These are phyloP conservation scores for Glaucopsyche alexis DNA, from an alignment of 2,888 invertebrate species.

Conservation along the genomic window DNA sequence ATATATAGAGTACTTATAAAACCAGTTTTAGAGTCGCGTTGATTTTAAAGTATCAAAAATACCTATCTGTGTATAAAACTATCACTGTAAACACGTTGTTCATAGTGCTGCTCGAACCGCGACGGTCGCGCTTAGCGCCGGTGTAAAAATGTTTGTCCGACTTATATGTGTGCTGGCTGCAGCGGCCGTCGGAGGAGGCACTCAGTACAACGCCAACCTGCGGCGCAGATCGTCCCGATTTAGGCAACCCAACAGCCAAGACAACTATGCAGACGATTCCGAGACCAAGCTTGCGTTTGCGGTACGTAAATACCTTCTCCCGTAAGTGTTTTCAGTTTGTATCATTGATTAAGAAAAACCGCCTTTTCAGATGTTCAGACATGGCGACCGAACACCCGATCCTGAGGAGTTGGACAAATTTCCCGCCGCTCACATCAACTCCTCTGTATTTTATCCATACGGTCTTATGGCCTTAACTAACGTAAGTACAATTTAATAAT, in stretches of 20 bases:
- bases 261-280: constrained; percentile 13
- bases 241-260: neutral
- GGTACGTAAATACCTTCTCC: constrained; percentile 34
- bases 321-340: neutral
- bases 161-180: neutral
- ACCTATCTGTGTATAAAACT: constrained; percentile 16
- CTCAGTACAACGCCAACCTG: neutral
- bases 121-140: neutral
- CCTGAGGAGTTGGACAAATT: constrained; percentile 69
- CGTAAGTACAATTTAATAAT: constrained; percentile 60
- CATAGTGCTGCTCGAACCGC: neutral
- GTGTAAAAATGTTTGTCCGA: neutral
- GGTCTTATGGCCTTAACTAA: constrained; percentile 83
- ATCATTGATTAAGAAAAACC: neutral
- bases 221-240: constrained; percentile 3
- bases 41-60: neutral
- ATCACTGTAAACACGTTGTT: neutral
- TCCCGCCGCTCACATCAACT: constrained; percentile 68
- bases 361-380: constrained; percentile 81
- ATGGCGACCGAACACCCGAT: constrained; percentile 85
- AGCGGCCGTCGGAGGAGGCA: neutral
- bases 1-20: neutral
- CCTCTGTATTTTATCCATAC: constrained; percentile 75
- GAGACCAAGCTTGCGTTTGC: constrained; percentile 38
- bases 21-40: constrained; percentile 1